phyloP scores from a whole-genome alignment of 2,113 vertebrate genomes.

The Eudyptes chrysolophus region DNA sequence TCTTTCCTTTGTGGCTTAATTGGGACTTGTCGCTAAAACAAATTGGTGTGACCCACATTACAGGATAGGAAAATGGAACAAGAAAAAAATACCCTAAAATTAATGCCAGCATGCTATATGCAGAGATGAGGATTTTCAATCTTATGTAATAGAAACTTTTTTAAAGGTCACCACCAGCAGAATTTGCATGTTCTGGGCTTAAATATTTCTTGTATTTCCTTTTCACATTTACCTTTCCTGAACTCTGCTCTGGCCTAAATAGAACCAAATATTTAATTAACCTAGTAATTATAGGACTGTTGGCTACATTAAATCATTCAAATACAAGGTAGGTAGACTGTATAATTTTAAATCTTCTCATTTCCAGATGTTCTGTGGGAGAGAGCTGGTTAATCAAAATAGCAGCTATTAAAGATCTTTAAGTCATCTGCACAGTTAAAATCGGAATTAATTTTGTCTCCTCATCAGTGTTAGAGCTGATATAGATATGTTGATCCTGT shows the following conservation, averaged over 20 bases:
- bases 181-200: not conserved
- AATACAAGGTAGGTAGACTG: not conserved
- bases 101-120: not conserved
- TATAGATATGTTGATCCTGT: not conserved
- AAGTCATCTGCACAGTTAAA: not conserved
- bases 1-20: constrained; percentile 14
- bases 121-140: not conserved
- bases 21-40: constrained; percentile 31
- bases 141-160: constrained; percentile 43
- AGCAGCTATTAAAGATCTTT: not conserved
- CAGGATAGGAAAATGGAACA: constrained; percentile 42
- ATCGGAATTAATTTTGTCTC: not conserved
- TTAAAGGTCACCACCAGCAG: constrained; percentile 33
- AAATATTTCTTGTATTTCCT: constrained; percentile 39
- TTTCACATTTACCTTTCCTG: not conserved
- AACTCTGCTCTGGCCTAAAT: constrained; percentile 7
- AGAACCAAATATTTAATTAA: not conserved
- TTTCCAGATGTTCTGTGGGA: not conserved
- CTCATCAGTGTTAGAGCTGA: not conserved
- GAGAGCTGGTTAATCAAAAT: not conserved
- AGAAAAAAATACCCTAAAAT: constrained; percentile 1
- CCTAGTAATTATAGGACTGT: not conserved
- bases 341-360: not conserved
- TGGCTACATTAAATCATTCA: not conserved
- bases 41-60: constrained; percentile 26